phyloP scores from a whole-genome alignment of 2,113 vertebrate species.

The Gadus chalcogrammus region DNA sequence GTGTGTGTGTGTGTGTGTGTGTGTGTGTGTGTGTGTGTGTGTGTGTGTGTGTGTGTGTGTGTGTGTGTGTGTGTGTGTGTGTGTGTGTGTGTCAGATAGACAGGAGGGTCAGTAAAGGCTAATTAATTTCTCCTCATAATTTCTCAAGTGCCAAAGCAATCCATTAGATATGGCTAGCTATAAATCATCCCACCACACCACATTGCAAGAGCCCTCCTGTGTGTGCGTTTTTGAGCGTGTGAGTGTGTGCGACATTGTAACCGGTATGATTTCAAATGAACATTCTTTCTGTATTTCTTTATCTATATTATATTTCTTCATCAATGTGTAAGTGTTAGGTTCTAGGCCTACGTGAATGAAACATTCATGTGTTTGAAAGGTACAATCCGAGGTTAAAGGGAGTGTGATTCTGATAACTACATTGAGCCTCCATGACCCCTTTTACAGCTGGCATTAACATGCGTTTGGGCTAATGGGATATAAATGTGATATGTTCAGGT shows the following conservation, averaged over 20 bases:
- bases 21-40: neutral
- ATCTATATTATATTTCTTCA: no score
- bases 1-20: conserved; percentile 18
- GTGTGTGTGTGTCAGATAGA: conserved; percentile 45
- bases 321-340: no score
- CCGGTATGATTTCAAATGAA: neutral
- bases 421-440: no score
- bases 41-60: conserved; percentile 16
- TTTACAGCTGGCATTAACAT: no score
- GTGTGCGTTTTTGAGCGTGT: conserved; percentile 6
- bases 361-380: no score
- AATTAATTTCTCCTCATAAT: conserved; percentile 78
- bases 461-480: no score
- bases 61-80: conserved; percentile 6
- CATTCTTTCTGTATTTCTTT: no score
- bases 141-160: conserved; percentile 70
- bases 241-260: conserved; percentile 3
- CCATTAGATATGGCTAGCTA: conserved; percentile 71
- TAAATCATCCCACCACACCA: conserved; percentile 68
- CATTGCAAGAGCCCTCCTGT: conserved; percentile 12
- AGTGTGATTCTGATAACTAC: no score
- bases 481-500: no score
- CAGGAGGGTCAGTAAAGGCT: conserved; percentile 73
- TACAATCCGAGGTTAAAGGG: no score
- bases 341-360: no score